Percentiles rank a stretch among this genome's conserved stretches.
phyloP scores from a whole-genome alignment of 2,797 vertebrate genomes.

The Malacoctenus gilli region DNA sequence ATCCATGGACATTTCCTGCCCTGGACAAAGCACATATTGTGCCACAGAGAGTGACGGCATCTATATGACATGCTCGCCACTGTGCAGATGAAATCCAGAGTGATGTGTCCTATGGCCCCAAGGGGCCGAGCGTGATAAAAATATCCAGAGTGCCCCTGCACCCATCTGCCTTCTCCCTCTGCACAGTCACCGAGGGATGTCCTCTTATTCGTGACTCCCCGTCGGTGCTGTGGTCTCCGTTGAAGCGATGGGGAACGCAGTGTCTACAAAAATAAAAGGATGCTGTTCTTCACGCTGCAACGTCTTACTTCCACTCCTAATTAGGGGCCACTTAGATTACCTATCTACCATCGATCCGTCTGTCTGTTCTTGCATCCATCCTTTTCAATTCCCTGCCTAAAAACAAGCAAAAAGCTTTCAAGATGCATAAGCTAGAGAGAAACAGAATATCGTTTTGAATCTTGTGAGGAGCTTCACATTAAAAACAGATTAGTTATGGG shows the following conservation, averaged over 20 bases:
- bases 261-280: not conserved
- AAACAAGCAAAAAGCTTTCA: too few relatives aligned
- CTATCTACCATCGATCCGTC: too few relatives aligned
- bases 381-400: too few relatives aligned
- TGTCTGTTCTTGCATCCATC: too few relatives aligned
- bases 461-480: too few relatives aligned
- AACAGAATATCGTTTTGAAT: too few relatives aligned
- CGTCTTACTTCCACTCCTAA: too few relatives aligned
- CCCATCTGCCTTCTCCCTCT: conserved; percentile 53
- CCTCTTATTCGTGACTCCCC: conserved; percentile 18
- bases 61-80: conserved; percentile 40
- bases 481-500: too few relatives aligned
- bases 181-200: conserved; percentile 36
- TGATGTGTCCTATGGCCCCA: conserved; percentile 49
- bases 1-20: conserved; percentile 67
- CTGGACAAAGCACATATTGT: conserved; percentile 73
- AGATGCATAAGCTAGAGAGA: too few relatives aligned
- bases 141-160: conserved; percentile 49
- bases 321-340: too few relatives aligned
- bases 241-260: not conserved
- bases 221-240: too few relatives aligned
- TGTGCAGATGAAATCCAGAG: conserved; percentile 53
- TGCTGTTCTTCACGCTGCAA: too few relatives aligned
- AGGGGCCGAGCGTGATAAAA: conserved; percentile 60
- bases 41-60: conserved; percentile 63